Evolutionary conservation across 1,140 invertebrate genomes (phyloP), one percentile per base, ranked within the genome.

Genomic region (Matsumurasca onukii): DNA sequence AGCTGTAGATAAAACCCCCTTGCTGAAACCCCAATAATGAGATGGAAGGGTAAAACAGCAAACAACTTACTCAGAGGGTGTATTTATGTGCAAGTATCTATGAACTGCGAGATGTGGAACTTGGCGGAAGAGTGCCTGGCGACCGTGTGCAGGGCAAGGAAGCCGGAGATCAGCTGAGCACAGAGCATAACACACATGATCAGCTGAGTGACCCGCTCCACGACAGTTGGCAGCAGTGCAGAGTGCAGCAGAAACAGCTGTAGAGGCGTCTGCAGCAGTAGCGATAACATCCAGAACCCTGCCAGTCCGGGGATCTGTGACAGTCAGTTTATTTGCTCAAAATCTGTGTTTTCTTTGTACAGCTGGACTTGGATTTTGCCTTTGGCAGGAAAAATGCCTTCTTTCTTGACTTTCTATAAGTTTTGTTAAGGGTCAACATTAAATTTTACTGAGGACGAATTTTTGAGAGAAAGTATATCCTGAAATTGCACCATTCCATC

Each of bases 281-380:
- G 79, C 0, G 91, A 94, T 66, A 96, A 80, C 75, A 96, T 86
- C 85, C 94, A 91, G 78, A 94, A 95, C 62, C 91, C 91, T 39
- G 92, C 91, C 71, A 97, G 78, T 78, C 95, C 91, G 66, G 93
- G 91, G 73, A 95, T 91, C 93, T 96, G 79, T 45, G 85, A 45
- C 34, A 45, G 17, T 45, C 9, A 45, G 34, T 45, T 9, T 9
- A 12, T 12, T 9, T 45, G 17, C 9, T 45, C 9, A 17, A 12
- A 45, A 12, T 45, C 34, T 17, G 9, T 17, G 34, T 12, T 12
- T 45, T 9, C 9, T 12, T 17, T 12, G 34, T 17, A 45, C 9
- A 17, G 9, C 34, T 17, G 34, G 9, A 17, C 34, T 45, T 17
- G 34, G 9, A 45, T 17, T 9, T 45, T 12, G 9, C 34, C 9